Percentiles rank a stretch among this genome's conserved stretches.
Evolutionary conservation across 1,140 invertebrate genomes (phyloP).

Genomic region (Notospermus geniculatus): DNA sequence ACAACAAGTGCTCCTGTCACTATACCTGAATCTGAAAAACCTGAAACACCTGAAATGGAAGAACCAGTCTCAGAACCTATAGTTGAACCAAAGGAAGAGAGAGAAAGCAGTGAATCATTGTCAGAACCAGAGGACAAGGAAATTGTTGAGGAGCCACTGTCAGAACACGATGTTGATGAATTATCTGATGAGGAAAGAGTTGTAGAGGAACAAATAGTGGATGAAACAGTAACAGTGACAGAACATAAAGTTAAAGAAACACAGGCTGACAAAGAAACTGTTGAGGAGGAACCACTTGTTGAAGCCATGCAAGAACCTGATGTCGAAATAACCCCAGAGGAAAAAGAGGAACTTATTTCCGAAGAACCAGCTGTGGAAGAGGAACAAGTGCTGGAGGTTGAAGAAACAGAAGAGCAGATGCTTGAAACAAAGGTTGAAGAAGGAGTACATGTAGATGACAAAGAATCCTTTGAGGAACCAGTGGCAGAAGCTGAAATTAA

Average conservation of each 20-base stretch:
- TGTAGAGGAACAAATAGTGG: no score
- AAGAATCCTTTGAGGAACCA: slow-evolving; percentile 25
- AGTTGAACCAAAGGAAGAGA: slow-evolving; percentile 17
- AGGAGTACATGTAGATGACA: slow-evolving; percentile 23
- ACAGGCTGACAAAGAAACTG: slow-evolving; percentile 23
- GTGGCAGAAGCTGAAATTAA: slow-evolving; percentile 6
- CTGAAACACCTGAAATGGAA: slow-evolving; percentile 11
- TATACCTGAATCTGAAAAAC: no score
- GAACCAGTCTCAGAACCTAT: slow-evolving; percentile 15
- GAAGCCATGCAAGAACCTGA: neutral
- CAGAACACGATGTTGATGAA: neutral
- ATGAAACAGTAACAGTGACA: slow-evolving; percentile 46
- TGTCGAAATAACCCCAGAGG: neutral
- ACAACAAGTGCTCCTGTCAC: slow-evolving; percentile 1
- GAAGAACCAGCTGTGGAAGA: slow-evolving; percentile 17
- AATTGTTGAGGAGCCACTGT: neutral
- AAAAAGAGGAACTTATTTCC: slow-evolving; percentile 16
- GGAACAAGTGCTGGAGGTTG: slow-evolving; percentile 22
- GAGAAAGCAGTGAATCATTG: slow-evolving; percentile 24
- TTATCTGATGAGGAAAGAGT: neutral
- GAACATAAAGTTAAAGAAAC: slow-evolving; percentile 53
- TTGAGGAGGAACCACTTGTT: slow-evolving; percentile 15
- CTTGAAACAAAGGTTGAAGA: slow-evolving; percentile 15
- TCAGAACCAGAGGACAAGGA: slow-evolving; percentile 19
- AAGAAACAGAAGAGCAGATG: slow-evolving; percentile 18